Base-by-base conservation (phyloP, 92 coral and sea anemone genomes). In the Muricea muricata region DNA sequence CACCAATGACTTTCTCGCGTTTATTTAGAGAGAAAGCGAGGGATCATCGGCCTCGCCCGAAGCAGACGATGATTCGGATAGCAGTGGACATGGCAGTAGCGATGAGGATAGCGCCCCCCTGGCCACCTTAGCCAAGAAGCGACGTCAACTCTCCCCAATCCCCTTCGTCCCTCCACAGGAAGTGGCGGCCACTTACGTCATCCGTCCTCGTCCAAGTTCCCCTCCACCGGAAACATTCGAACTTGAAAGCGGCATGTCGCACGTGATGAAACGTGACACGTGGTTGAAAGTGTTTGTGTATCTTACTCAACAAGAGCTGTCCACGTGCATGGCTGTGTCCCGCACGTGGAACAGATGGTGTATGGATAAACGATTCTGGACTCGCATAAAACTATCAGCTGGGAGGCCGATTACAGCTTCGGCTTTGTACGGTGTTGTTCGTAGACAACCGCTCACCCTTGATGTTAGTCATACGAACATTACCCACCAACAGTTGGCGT, bases 331-430 rank as follows among this genome's bases (percentile, higher is more conserved):
- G 99, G 93, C 97, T 72, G 99, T 94, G 48, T 97, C 98, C 61
- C 97, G 92, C 82, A 97, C 99, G 52, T 97, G 98, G 98, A 97
- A 97, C 87, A 96, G 99, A 78, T 97, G 99, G 99, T 91, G 94
- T 26, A 90, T 97, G 93, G 93, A 97, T 80, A 91, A 84, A 32
- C 87, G 85, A 26, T 92, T 94, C 76, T 97, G 99, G 99, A 82
- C 91, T 8, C 93, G 83, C 58, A 87, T 97, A 24, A 94, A 90
- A 61, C 79, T 97, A 4, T 91, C 97, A 30, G 89, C 89, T 70
- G 92, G 91, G 65, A 87, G 75, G 39, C 70, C 83, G 48, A 54
- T 97, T 24, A 87, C 93, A 3, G 93, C 89, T 68, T 73, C 86
- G 48, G 91, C 97, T 20, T 85, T 97, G n/a, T 83, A 78, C 84